Percentiles rank a stretch among this genome's conserved stretches.
phyloP scores from a whole-genome alignment of 2,113 vertebrate species.

The Ciconia boyciana region DNA sequence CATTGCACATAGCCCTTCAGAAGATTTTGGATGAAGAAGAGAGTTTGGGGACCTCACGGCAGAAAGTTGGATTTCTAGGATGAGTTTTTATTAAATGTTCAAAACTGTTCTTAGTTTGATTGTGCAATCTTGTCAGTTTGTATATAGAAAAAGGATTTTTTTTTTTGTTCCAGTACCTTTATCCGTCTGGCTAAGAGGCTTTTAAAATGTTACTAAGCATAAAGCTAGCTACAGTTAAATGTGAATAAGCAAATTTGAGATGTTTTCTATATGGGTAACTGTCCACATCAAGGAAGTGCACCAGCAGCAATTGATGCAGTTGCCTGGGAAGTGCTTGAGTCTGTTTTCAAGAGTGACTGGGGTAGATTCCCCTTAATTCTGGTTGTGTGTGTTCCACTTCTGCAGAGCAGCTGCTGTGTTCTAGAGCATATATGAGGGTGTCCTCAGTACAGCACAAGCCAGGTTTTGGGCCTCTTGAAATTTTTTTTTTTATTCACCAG shows the following conservation, averaged over 20 bases:
- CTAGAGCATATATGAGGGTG: neutral
- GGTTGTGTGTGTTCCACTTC: neutral
- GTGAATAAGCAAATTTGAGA: neutral
- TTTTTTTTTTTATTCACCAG: neutral
- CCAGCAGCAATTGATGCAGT: neutral
- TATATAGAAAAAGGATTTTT: constrained; percentile 16
- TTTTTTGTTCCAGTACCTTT: neutral
- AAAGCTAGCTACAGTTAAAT: neutral
- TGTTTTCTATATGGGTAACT: neutral
- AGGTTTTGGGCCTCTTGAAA: neutral
- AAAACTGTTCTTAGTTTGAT: neutral
- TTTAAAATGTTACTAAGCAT: neutral
- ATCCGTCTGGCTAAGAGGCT: neutral
- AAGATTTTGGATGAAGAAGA: constrained; percentile 86
- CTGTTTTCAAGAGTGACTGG: neutral
- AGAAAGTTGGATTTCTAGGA: constrained; percentile 93
- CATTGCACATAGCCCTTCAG: constrained; percentile 83
- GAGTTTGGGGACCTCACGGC: constrained; percentile 79
- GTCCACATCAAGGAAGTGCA: neutral
- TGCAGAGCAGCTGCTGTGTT: neutral
- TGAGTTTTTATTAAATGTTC: constrained; percentile 63
- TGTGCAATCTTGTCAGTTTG: neutral
- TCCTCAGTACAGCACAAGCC: neutral
- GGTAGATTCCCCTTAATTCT: neutral
- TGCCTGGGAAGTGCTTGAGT: neutral